phyloP scores from a whole-genome alignment of 53 echinoderm and acorn worm species.

The Temnopleurus reevesii region DNA sequence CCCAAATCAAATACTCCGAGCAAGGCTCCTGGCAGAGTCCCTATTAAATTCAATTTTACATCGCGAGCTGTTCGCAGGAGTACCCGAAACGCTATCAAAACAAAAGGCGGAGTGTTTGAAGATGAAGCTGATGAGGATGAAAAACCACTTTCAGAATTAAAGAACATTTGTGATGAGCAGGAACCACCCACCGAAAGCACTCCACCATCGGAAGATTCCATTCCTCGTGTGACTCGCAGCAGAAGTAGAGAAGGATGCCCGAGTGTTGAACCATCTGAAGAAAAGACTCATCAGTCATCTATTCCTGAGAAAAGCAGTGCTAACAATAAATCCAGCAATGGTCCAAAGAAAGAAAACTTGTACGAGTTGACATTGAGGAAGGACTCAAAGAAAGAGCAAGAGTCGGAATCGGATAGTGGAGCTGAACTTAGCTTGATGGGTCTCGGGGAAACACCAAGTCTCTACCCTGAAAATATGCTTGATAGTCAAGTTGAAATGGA shows the following conservation, averaged over 20 bases:
- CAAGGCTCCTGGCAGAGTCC: constrained; percentile 7
- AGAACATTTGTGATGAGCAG: neutral
- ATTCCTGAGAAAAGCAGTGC: neutral
- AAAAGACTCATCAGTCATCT: neutral
- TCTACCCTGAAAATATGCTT: constrained; percentile 51
- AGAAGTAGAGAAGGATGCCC: neutral
- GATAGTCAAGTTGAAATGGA: constrained; percentile 52
- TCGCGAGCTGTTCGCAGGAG: constrained; percentile 33
- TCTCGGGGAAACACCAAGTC: constrained; percentile 11
- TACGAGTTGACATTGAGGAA: neutral
- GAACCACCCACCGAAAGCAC: neutral
- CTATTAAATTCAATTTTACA: constrained; percentile 53
- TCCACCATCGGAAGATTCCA: neutral
- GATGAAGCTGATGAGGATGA: constrained; percentile 50
- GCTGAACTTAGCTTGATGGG: constrained; percentile 30
- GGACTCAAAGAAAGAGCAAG: constrained; percentile 22
- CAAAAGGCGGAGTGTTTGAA: constrained; percentile 53
- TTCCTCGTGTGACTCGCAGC: constrained; percentile 8
- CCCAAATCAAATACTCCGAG: neutral
- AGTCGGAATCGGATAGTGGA: constrained; percentile 49
- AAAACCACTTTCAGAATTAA: constrained; percentile 28
- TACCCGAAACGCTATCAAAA: constrained; percentile 43
- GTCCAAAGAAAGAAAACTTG: neutral
- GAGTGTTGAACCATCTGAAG: neutral
- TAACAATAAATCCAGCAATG: neutral